These are phyloP conservation scores for Pseudoips prasinana DNA, from an alignment of 2,888 invertebrate species.

Conservation along the genomic window DNA sequence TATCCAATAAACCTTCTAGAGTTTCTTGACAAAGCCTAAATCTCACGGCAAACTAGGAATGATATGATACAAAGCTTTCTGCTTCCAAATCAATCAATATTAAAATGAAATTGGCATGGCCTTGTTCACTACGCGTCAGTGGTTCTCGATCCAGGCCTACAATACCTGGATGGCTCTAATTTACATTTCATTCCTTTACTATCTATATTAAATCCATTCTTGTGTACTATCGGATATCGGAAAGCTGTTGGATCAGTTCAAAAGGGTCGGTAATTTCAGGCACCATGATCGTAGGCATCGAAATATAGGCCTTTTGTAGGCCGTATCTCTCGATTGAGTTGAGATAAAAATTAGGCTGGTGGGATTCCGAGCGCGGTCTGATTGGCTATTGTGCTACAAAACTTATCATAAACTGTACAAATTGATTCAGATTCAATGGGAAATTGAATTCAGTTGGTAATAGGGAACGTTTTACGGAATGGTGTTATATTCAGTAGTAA, in stretches of 20 bases:
- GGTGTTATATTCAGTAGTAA: too few species aligned
- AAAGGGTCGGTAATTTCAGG: not conserved
- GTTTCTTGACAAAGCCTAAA: too few species aligned
- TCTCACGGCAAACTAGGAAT: too few species aligned
- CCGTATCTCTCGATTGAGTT: not conserved
- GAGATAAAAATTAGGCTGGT: not conserved
- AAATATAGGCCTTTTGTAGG: too few species aligned
- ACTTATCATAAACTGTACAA: not conserved
- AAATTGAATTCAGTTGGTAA: not conserved
- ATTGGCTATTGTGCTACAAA: not conserved
- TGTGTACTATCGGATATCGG: not conserved
- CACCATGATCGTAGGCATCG: not conserved
- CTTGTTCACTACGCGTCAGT: too few species aligned
- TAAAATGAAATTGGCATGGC: too few species aligned
- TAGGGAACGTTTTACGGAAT: too few species aligned
- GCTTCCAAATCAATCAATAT: too few species aligned
- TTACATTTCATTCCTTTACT: not conserved
- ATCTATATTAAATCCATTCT: not conserved
- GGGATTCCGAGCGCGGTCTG: not conserved
- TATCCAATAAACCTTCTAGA: too few species aligned
- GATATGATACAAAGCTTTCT: too few species aligned
- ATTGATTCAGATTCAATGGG: not conserved
- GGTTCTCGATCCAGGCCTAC: too few species aligned
- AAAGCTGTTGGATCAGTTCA: not conserved
- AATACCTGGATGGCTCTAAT: not conserved